phyloP scores from a whole-genome alignment of 1,140 invertebrate species.

The Drusus annulatus region DNA sequence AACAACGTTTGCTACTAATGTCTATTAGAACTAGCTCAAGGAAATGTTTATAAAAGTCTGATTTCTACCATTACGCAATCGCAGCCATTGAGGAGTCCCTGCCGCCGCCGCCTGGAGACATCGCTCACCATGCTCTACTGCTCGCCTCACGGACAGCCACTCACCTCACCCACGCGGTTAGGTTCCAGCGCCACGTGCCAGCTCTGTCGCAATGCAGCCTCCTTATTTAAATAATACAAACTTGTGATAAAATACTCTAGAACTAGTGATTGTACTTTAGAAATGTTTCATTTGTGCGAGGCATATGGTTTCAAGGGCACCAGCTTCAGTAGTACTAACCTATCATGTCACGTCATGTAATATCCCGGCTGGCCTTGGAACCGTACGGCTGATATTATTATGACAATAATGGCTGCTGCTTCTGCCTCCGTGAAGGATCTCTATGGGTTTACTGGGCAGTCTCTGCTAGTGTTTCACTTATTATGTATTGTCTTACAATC shows the following conservation, averaged over 20 bases:
- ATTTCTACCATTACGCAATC: conserved; percentile 33
- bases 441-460: conserved; percentile 32
- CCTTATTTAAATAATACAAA: conserved; percentile 15
- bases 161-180: no score
- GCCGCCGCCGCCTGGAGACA: background rate
- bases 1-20: conserved; percentile 18
- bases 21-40: background rate
- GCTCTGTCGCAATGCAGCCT: background rate
- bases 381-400: conserved; percentile 17
- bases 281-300: conserved; percentile 16
- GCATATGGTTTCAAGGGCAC: background rate
- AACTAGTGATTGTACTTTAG: conserved; percentile 24
- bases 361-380: background rate
- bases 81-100: no score
- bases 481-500: conserved; percentile 64
- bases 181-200: no score
- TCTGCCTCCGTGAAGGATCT: conserved; percentile 32
- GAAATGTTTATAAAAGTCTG: conserved; percentile 44
- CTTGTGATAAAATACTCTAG: conserved; percentile 40
- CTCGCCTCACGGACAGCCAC: no score
- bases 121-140: background rate
- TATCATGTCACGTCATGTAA: background rate
- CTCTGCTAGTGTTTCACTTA: conserved; percentile 40
- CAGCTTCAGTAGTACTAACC: no score
- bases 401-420: conserved; percentile 36